Percentiles rank a stretch among this genome's conserved stretches.
phyloP scores from a whole-genome alignment of 2,797 vertebrate species.

The Garrulus glandarius region DNA sequence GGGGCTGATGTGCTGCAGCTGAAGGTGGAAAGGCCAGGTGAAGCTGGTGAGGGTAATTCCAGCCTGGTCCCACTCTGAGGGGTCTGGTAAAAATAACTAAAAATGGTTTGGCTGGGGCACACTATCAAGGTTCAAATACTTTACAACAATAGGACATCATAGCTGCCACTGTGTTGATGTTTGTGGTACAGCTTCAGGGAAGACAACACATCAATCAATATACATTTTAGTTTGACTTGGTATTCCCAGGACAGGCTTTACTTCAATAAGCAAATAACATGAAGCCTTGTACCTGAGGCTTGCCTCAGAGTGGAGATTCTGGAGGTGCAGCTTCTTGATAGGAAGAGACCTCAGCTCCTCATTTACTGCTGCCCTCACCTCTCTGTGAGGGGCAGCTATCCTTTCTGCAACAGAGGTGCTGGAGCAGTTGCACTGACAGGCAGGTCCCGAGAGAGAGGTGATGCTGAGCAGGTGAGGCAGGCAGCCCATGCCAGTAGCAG shows the following conservation, averaged over 20 bases:
- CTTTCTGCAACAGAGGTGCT: background rate
- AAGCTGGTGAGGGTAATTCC: too few species aligned
- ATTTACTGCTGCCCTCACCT: background rate
- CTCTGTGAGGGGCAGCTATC: fast-evolving
- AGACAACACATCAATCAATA: background rate
- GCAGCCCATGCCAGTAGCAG: background rate
- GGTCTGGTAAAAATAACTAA: too few species aligned
- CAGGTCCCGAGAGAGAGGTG: background rate
- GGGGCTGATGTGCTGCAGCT: too few species aligned
- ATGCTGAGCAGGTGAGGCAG: background rate
- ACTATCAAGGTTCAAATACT: too few species aligned
- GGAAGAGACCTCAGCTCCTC: background rate
- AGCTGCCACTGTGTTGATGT: background rate
- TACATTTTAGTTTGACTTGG: background rate
- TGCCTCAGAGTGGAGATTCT: background rate
- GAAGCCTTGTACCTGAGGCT: background rate
- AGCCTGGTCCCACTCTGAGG: too few species aligned
- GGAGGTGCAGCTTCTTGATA: background rate
- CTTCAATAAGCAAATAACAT: background rate
- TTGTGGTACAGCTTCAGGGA: background rate
- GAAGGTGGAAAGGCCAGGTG: too few species aligned
- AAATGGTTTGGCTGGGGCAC: too few species aligned
- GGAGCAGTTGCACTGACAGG: background rate
- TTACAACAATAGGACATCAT: background rate
- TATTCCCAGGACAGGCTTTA: background rate